Evolutionary conservation across 2,888 invertebrate genomes (phyloP), one percentile per base, ranked within the genome.

Genomic region (Euproctis similis): DNA sequence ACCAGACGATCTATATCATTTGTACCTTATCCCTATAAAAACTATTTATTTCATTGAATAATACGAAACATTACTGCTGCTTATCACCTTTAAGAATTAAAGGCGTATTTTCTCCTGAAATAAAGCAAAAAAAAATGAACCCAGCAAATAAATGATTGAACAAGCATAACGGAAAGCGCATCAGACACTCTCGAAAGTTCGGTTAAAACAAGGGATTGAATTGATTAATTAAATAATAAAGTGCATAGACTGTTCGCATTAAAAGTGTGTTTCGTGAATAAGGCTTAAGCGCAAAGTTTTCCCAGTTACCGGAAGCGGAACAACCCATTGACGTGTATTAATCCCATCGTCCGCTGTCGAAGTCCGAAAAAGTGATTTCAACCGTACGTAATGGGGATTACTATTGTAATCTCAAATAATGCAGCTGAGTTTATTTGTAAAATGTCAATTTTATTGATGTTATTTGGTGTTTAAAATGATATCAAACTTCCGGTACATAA

Each of bases 171-270:
- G n/a, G 39, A 53, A 54, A 53, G 42, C 45, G 50, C 36, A 49
- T 46, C 42, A 53, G 47, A 44, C 55, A 41, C 54, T 48, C 47
- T 51, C 43, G 44, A 56, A 65, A 64, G 56, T 69, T 59, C 45
- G n/a, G n/a, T n/a, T n/a, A 64, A 62, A 59, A 52, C 58, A 51
- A 42, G 33, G 46, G 46, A 46, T 53, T 67, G n/a, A n/a, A n/a
- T n/a, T n/a, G n/a, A n/a, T n/a, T 66, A 64, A 72, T 76, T 76
- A 77, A 76, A 78, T 77, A 77, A 70, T 71, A 70, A 78, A 68
- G 67, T 66, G 62, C 55, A 63, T 63, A 72, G 66, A n/a, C n/a
- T n/a, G n/a, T n/a, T n/a, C n/a, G n/a, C n/a, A n/a, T 71, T 64
- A 67, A 67, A 62, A 62, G 48, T 46, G 59, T 59, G 57, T 55